These are phyloP conservation scores for Drosophila watanabei DNA, from an alignment of 1,140 invertebrate species.

Conservation along the genomic window DNA sequence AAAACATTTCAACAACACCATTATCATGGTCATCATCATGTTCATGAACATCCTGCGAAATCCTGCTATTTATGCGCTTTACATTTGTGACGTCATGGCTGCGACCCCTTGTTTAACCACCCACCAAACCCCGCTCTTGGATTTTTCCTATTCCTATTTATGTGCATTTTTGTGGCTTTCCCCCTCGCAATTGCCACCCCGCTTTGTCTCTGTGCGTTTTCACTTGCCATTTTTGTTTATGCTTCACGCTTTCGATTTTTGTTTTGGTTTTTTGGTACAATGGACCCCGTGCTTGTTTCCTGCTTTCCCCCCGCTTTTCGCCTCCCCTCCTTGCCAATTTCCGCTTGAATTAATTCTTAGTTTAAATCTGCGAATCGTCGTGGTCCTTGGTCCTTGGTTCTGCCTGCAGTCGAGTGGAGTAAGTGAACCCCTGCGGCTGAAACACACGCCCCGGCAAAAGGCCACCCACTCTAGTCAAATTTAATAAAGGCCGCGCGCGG, in stretches of 20 bases:
- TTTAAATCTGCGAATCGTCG: conserved; percentile 72
- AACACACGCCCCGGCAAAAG: neutral
- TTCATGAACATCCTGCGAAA: conserved; percentile 74
- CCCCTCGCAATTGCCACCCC: conserved; percentile 15
- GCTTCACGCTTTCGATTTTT: conserved; percentile 81
- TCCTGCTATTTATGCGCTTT: conserved; percentile 80
- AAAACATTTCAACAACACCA: conserved; percentile 60
- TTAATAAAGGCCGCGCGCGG: conserved; percentile 65
- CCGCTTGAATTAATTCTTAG: conserved; percentile 82
- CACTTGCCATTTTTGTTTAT: conserved; percentile 70
- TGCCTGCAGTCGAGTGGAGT: conserved; percentile 63
- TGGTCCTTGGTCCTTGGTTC: conserved; percentile 14
- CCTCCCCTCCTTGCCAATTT: conserved; percentile 78
- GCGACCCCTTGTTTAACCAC: conserved; percentile 15
- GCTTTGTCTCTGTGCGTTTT: conserved; percentile 64
- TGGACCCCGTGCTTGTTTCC: conserved; percentile 10
- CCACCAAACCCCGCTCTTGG: neutral
- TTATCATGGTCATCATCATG: conserved; percentile 51
- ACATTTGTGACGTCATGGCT: conserved; percentile 66
- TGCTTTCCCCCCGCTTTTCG: neutral
- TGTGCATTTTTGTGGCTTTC: conserved; percentile 80
- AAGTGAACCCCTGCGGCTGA: conserved; percentile 73
- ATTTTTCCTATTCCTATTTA: conserved; percentile 68
- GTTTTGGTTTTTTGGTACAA: conserved; percentile 54
- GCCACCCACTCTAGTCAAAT: conserved; percentile 49